Evolutionary conservation across 2,113 vertebrate genomes (phyloP), one percentile per base, ranked within the genome.

Genomic region (Siniperca knerii): DNA sequence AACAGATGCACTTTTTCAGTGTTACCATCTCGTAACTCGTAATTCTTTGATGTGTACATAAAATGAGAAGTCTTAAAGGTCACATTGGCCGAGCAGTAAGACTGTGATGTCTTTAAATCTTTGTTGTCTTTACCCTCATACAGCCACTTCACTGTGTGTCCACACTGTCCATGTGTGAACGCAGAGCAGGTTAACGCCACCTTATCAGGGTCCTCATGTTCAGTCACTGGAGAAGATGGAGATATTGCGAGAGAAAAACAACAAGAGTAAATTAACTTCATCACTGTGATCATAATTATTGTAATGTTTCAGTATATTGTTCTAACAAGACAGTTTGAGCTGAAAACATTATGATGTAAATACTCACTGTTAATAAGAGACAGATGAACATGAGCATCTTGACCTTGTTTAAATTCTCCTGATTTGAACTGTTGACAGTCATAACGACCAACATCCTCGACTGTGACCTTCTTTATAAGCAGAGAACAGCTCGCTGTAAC

Each of bases 121-220:
- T 2, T 0, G 44, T 20, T 2, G 5, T 48, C 2, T 29, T 10
- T 11, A 29, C 20, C 42, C 0, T 37, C 2, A 21, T 5, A 23
- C 37, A 75, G n/a, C 80, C 83, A 89, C 48, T 52, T 35, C 40
- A 81, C 54, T 4, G 9, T 52, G 40, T 64, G 29, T 20, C 0
- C 1, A 0, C 55, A 73, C 0, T 0, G 0, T 1, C 1, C 18
- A 23, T 33, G 0, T 12, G n/a, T 20, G 1, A 0, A 1, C 55
- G 83, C 67, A 37, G 67, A 73, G 58, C 87, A 89, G 20, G 0
- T 33, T 2, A 88, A 37, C 1, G 5, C 61, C 20, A 85, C 50
- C 1, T 6, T 0, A n/a, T 69, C 61, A 25, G 0, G 0, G 0
- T 44, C 37, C 12, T 66, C 4, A 0, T 54, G 4, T 67, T 82